Evolutionary conservation across 1,140 invertebrate genomes (phyloP), one percentile per base, ranked within the genome.

Genomic region (Drosophila ogumai): DNA sequence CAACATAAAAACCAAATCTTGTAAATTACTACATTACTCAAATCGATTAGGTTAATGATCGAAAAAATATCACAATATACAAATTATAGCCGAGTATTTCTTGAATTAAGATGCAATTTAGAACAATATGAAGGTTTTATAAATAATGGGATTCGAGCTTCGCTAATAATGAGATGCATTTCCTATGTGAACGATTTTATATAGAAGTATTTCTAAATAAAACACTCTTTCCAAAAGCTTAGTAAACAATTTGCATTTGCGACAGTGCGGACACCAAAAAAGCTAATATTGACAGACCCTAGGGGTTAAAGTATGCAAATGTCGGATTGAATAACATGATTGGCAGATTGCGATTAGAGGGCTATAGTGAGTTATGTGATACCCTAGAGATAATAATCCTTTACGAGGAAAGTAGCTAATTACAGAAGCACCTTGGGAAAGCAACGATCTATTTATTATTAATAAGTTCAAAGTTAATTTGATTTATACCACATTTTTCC

Each of bases 231-330:
- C 9, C 1, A 34, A 32, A 58, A 41, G 15, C 10, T 17, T 34
- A 12, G 40, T 28, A 59, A 76, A 76, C 55, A 52, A 57, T 59
- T 58, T 67, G 41, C 36, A 46, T 67, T 46, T 28, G 31, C 22
- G 28, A 61, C 7, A 43, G 55, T 47, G 17, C 25, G 22, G n/a
- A 41, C 32, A 52, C 9, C 38, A 8, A 44, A 58, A 50, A 55
- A 22, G 40, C 52, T 50, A 56, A 34, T 73, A 58, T 57, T 67
- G 46, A 58, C 19, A 59, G 40, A 59, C 69, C 38, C 44, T 41
- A 49, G 41, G 63, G 54, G 63, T 78, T 75, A 32, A 76, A 19
- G 19, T 67, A 76, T 76, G 67, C 41, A 63, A 67, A 61, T 38
- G 38, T 40, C 3, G n/a, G 17, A 66, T 60, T 50, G 34, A 52